Conservation (phyloP, 2,797 vertebrate species). For the Pangasius krempfi region DNA sequence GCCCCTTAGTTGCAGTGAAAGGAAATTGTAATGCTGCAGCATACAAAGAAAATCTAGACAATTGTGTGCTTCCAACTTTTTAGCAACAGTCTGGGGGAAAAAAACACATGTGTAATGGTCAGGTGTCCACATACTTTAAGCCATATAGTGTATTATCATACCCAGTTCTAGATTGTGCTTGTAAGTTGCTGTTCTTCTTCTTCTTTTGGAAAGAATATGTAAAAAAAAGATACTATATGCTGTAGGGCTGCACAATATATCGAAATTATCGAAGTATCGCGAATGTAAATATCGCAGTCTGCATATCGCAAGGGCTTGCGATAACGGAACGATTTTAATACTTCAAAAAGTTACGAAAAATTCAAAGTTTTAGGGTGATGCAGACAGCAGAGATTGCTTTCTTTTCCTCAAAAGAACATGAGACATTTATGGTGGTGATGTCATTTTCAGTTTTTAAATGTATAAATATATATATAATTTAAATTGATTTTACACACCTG, state of each 20-base stretch:
- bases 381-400: too few relatives aligned
- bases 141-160: background rate
- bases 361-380: too few relatives aligned
- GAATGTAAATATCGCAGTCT: too few relatives aligned
- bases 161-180: background rate
- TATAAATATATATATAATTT: too few relatives aligned
- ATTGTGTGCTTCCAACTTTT: background rate
- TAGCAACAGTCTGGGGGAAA: background rate
- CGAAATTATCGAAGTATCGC: too few relatives aligned
- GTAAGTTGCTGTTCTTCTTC: background rate
- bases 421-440: too few relatives aligned
- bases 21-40: background rate
- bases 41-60: background rate
- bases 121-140: background rate
- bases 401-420: too few relatives aligned
- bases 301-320: too few relatives aligned
- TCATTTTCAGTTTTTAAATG: too few relatives aligned
- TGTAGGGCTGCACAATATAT: background rate
- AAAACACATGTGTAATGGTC: background rate
- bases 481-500: too few relatives aligned
- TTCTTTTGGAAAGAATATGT: background rate
- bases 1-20: background rate
- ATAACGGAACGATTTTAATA: too few relatives aligned
- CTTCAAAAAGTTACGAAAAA: too few relatives aligned
- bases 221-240: background rate